Base-by-base conservation (phyloP, 2,113 vertebrate genomes). In the Ivindomyrus marchei region DNA sequence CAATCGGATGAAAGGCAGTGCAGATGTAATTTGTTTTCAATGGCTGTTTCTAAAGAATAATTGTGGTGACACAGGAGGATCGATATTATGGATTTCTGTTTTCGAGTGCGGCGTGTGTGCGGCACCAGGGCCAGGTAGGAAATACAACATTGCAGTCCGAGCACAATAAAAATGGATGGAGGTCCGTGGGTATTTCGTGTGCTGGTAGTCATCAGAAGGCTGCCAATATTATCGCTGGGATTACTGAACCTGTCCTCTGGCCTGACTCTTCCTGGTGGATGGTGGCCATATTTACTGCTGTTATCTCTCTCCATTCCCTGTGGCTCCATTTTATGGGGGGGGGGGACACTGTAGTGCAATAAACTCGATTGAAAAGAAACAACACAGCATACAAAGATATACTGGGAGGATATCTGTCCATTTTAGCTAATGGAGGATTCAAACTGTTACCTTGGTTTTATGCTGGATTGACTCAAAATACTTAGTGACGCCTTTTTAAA, bases 1-100 rank as follows among this genome's bases (percentile, higher is more conserved):
- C 97, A 94, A 98, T 97, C 95, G 96, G 97, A 97, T 97, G 97
- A 97, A 98, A 98, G 98, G 97, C 97, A 97, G 98, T 97, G 98
- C 98, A 98, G 97, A 98, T 98, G 98, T 98, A 98, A 98, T 99
- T 99, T 98, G 98, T 99, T 98, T 98, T 99, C 98, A 98, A 98
- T 98, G 98, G 97, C 97, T 98, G 97, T 98, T 99, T 99, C 98
- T 97, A 98, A 98, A 99, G 98, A 99, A 98, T 98, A 99, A 99
- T 99, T 99, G 98, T 98, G 97, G 98, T 98, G 98, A 99, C 98
- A 99, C 96, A 97, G 97, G 89, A 94, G 94, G 97, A 98, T 99
- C 98, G 97, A 99, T 99, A 97, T 96, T 98, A 99, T 99, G 95
- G 98, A 98, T 98, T 98, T 98, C 97, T 98, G 97, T 97, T 98